Conservation (phyloP, 2,113 vertebrate species). For the Turnix velox region DNA sequence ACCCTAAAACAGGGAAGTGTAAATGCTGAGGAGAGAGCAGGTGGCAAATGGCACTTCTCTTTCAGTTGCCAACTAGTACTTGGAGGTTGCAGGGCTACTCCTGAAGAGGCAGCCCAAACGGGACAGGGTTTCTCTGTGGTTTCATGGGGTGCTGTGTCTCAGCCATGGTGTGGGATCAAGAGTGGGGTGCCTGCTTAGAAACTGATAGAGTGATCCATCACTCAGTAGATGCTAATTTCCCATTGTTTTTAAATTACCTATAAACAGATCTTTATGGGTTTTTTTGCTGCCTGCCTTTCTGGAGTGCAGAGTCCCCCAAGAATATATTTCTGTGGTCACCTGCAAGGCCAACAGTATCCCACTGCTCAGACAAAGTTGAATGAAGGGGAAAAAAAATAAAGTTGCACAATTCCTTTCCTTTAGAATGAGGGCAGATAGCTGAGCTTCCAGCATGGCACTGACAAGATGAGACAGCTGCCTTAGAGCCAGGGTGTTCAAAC, state of each 20-base stretch:
- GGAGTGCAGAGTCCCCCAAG: background rate
- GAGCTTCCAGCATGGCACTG: slow-evolving; percentile 13
- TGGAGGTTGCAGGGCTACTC: background rate
- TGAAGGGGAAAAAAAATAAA: background rate
- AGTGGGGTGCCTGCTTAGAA: background rate
- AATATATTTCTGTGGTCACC: background rate
- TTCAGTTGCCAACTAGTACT: background rate
- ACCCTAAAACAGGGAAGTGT: rapidly evolving
- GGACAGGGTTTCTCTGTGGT: rapidly evolving
- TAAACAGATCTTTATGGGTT: background rate
- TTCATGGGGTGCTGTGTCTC: background rate
- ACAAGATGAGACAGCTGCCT: slow-evolving; percentile 51
- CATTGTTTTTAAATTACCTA: background rate
- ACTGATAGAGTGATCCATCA: background rate
- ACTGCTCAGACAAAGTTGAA: background rate
- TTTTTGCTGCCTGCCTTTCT: background rate
- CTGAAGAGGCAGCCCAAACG: too few species aligned
- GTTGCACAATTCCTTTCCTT: background rate
- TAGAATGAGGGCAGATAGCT: background rate
- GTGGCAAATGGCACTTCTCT: background rate
- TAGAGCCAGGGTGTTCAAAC: slow-evolving; percentile 40
- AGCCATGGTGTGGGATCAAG: rapidly evolving
- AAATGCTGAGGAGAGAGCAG: background rate
- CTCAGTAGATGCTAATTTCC: background rate
- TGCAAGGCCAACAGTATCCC: background rate